Evolutionary conservation across 2,797 vertebrate species (phyloP).

Genomic region (Muraenolepis orangiensis): DNA sequence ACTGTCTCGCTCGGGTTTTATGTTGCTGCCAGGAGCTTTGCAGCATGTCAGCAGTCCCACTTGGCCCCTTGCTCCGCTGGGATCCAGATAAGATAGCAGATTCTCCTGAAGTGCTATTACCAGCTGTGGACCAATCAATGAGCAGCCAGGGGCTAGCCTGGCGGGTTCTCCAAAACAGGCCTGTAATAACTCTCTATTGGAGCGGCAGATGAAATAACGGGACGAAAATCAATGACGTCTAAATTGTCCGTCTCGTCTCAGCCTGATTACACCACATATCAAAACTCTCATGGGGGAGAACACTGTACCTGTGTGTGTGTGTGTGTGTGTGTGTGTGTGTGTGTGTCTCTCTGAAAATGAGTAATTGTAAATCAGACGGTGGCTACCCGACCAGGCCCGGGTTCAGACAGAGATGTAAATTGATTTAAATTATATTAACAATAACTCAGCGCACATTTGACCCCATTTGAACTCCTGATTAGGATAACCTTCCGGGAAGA

Average conservation of each 20-base stretch:
- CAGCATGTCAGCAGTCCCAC: slow-evolving; percentile 27
- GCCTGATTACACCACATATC: slow-evolving; percentile 29
- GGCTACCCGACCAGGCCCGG: too few relatives aligned
- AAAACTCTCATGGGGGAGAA: slow-evolving; percentile 16
- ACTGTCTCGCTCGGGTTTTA: slow-evolving; percentile 10
- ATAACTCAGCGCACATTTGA: too few relatives aligned
- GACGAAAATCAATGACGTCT: slow-evolving; percentile 46
- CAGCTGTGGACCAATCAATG: slow-evolving; percentile 51
- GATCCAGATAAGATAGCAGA: slow-evolving; percentile 46
- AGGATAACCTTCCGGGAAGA: too few relatives aligned
- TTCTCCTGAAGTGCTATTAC: slow-evolving; percentile 36
- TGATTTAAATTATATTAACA: too few relatives aligned
- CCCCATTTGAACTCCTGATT: too few relatives aligned
- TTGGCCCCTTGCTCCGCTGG: slow-evolving; percentile 30
- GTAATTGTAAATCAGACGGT: too few relatives aligned
- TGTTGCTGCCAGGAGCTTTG: slow-evolving; percentile 36
- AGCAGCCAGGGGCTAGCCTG: slow-evolving; percentile 23
- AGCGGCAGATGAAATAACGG: slow-evolving; percentile 42
- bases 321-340: slow-evolving; percentile 9
- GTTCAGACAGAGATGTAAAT: too few relatives aligned
- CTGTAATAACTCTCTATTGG: slow-evolving; percentile 41
- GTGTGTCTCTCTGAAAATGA: too few relatives aligned
- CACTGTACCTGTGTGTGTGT: not conserved
- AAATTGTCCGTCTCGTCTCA: slow-evolving; percentile 28
- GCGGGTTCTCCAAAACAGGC: slow-evolving; percentile 22